Evolutionary conservation across 2,797 vertebrate species (phyloP), one percentile per base, ranked within the genome.

Genomic region (Eulemur albifrons): DNA sequence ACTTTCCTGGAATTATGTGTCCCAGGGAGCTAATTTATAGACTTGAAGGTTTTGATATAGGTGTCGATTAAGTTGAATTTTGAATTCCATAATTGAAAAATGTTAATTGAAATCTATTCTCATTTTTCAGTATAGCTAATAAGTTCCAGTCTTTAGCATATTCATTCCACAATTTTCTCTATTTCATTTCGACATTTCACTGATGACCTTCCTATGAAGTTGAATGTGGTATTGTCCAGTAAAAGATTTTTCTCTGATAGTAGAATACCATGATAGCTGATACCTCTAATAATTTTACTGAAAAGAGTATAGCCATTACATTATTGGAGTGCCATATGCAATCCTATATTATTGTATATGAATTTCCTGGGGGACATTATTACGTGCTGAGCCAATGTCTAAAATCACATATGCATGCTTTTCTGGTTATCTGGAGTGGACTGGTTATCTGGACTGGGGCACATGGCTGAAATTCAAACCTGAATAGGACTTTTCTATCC

Each of bases 11-110:
- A 95, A 96, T 82, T 83, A 88, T 89, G 72, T 86, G 80, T 97
- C 94, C 88, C 69, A 70, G 14, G 73, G 77, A 95, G 69, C 43
- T 88, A 94, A 96, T 97, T 93, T 86, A 93, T 86, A 94, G 54
- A 57, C 45, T 35, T 92, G 21, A 94, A 91, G 65, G 77, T 90
- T 95, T 96, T 90, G 65, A 94, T 90, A 83, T 63, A 77, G 69
- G 69, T 96, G 61, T 95, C 70, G 18, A 80, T 92, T 96, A 97
- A 92, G 63, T 72, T 94, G 57, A 92, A 95, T 96, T 90, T 96
- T 69, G 54, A 92, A 87, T 97, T 95, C 69, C 79, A 77, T 94
- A 95, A 97, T 96, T 91, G 86, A 32, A 81, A 88, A 92, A 86
- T 76, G 75, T 75, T 96, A 97, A 97, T 91, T 97, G 63, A 96